Conservation (phyloP, 1,140 invertebrate species). For the Paracyclopina nana region DNA sequence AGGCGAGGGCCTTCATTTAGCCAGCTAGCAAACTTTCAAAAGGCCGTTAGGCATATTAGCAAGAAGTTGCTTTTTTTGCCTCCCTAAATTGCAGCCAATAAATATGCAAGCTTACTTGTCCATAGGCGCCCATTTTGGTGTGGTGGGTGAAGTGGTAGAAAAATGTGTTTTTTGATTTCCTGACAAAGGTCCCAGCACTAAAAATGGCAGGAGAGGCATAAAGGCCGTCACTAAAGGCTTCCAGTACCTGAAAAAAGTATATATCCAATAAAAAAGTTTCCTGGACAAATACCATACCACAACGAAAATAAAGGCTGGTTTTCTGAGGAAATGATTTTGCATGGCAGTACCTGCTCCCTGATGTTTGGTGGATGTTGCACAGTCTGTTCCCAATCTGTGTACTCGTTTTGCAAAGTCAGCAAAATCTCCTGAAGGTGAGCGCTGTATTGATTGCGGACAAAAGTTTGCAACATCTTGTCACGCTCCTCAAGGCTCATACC, state of each 20-base stretch:
- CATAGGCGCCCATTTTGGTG: slow-evolving; percentile 2
- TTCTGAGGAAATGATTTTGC: background rate
- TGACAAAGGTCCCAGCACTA: slow-evolving; percentile 5
- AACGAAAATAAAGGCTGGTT: background rate
- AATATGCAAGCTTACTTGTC: too few species aligned
- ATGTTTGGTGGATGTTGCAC: slow-evolving; percentile 78
- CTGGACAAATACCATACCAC: background rate
- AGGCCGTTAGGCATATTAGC: too few species aligned
- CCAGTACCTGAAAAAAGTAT: background rate
- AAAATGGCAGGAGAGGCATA: slow-evolving; percentile 3
- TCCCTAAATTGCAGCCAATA: too few species aligned
- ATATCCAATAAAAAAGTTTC: background rate
- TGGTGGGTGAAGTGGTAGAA: slow-evolving; percentile 8
- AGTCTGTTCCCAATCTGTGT: slow-evolving; percentile 87
- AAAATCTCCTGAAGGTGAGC: slow-evolving; percentile 39
- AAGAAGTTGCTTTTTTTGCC: too few species aligned
- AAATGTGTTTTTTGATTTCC: slow-evolving; percentile 8
- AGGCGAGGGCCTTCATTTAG: too few species aligned
- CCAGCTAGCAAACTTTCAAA: too few species aligned
- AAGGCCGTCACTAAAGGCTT: slow-evolving; percentile 5
- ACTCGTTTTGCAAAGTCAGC: slow-evolving; percentile 63
- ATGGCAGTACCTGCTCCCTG: slow-evolving; percentile 44
- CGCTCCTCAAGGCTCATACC: slow-evolving; percentile 47
- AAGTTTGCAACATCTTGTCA: slow-evolving; percentile 61
- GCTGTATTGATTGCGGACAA: slow-evolving; percentile 65